Percentiles rank a stretch among this genome's conserved stretches.
phyloP scores from a whole-genome alignment of 1,140 invertebrate species.

The Leguminivora glycinivorella region DNA sequence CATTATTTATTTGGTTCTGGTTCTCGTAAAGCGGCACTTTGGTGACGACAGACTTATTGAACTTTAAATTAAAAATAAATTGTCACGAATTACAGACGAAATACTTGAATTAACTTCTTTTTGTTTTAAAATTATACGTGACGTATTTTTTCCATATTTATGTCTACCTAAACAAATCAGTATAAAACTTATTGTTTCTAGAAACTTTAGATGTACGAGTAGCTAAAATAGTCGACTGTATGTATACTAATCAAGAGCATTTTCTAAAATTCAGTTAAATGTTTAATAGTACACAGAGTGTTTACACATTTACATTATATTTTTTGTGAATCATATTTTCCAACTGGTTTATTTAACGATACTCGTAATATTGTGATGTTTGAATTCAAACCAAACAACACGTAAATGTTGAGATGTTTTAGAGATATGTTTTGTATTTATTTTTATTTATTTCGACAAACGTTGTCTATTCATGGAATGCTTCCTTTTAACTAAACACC shows the following conservation, averaged over 20 bases:
- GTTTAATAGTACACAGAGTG: not conserved
- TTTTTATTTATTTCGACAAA: not conserved
- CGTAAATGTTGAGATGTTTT: not conserved
- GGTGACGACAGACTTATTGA: too few species aligned
- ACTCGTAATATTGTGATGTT: too few species aligned
- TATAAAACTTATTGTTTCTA: not conserved
- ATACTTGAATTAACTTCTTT: too few species aligned
- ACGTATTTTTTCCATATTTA: too few species aligned
- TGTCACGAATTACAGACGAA: too few species aligned
- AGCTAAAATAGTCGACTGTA: not conserved
- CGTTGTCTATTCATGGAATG: not conserved
- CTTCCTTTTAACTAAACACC: not conserved
- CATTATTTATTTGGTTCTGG: too few species aligned
- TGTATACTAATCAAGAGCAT: not conserved
- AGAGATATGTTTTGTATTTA: not conserved
- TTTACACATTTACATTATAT: not conserved
- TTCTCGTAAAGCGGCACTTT: too few species aligned
- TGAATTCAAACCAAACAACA: too few species aligned
- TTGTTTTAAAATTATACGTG: too few species aligned
- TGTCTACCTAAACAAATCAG: not conserved
- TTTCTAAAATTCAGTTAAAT: not conserved
- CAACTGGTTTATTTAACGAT: too few species aligned
- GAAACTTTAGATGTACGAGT: not conserved
- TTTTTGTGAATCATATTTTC: too few species aligned
- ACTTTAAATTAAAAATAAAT: too few species aligned